phyloP scores from a whole-genome alignment of 1,140 invertebrate species.

The Chymomyza costata region DNA sequence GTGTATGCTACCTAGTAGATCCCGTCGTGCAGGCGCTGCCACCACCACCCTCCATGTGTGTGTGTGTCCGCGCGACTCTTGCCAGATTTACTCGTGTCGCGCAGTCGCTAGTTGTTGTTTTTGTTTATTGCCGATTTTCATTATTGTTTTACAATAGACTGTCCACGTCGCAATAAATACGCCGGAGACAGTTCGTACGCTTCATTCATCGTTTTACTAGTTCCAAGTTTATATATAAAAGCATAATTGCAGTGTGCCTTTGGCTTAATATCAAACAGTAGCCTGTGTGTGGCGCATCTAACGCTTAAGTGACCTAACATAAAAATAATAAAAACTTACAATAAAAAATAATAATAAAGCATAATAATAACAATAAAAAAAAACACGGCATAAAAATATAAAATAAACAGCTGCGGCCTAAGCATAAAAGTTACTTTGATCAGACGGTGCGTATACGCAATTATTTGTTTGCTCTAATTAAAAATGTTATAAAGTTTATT shows the following conservation, averaged over 20 bases:
- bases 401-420: neutral
- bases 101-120: slow-evolving; percentile 32
- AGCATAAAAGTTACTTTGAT: slow-evolving; percentile 11
- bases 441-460: slow-evolving; percentile 57
- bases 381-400: neutral
- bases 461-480: slow-evolving; percentile 9
- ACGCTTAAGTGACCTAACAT: neutral
- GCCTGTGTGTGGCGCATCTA: slow-evolving; percentile 50
- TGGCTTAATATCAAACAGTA: slow-evolving; percentile 55
- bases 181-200: too few relatives aligned
- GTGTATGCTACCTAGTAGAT: neutral
- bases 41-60: neutral
- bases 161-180: slow-evolving; percentile 56
- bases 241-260: slow-evolving; percentile 56
- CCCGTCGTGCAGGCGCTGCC: neutral
- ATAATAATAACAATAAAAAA: slow-evolving; percentile 9
- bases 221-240: slow-evolving; percentile 54
- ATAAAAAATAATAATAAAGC: slow-evolving; percentile 1
- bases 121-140: slow-evolving; percentile 31
- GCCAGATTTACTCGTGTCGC: slow-evolving; percentile 19
- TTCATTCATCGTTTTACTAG: too few relatives aligned
- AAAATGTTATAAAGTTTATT: slow-evolving; percentile 19
- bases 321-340: neutral
- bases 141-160: slow-evolving; percentile 60
- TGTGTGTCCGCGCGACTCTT: neutral